A percentile compares a stretch with the other conserved stretches of the same genome.
These are phyloP conservation scores for Julus scandinavius DNA, from an alignment of 2,888 invertebrate species.

Conservation along the genomic window DNA sequence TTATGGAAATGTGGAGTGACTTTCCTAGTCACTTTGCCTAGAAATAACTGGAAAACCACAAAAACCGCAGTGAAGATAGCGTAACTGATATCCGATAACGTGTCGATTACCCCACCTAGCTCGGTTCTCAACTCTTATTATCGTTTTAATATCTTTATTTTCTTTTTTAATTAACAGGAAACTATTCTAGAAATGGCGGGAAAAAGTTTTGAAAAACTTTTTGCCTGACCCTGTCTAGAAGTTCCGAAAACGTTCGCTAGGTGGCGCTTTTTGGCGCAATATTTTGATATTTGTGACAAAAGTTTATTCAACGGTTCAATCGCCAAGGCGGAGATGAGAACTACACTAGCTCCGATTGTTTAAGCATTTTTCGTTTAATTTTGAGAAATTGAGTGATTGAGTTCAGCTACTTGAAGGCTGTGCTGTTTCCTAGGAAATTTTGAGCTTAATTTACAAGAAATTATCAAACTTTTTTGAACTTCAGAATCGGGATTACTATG, in stretches of 20 bases:
- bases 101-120: too few species aligned
- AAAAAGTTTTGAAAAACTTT: constrained; percentile 13
- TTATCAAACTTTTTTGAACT: neutral
- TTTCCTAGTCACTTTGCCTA: too few species aligned
- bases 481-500: neutral
- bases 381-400: neutral
- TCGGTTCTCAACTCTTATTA: too few species aligned
- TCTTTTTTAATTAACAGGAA: too few species aligned
- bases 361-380: neutral
- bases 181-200: neutral
- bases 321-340: neutral
- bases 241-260: neutral
- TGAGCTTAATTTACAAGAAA: neutral
- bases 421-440: neutral
- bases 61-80: too few species aligned
- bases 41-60: too few species aligned
- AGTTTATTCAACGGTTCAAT: neutral
- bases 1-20: too few species aligned
- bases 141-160: too few species aligned
- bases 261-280: constrained; percentile 34
- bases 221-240: neutral
- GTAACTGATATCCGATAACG: too few species aligned
- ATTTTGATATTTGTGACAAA: neutral
- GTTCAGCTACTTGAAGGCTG: neutral
- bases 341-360: neutral